Conservation (phyloP, 2,888 invertebrate genomes). For the Torymus texanus region DNA sequence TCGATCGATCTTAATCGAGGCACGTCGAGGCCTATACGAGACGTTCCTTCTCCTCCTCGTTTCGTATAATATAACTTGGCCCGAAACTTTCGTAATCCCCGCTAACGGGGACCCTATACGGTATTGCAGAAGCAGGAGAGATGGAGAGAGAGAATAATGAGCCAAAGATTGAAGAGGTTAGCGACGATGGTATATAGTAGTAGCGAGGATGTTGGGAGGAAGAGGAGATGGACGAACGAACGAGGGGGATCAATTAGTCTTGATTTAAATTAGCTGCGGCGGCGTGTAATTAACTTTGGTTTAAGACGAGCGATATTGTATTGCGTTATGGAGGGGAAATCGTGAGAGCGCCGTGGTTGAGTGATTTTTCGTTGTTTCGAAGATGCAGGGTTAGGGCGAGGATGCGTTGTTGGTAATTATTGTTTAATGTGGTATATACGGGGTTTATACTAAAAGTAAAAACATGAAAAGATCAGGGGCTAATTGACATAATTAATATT, state of each 20-base stretch:
- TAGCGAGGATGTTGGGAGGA: conserved; percentile 16
- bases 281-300: conserved; percentile 70
- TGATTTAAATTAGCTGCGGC: conserved; percentile 70
- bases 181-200: conserved; percentile 42
- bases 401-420: too few relatives aligned
- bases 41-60: neutral
- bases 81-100: conserved; percentile 65
- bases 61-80: conserved; percentile 60
- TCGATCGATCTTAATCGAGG: conserved; percentile 49
- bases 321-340: too few relatives aligned
- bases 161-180: conserved; percentile 56
- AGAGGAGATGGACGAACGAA: conserved; percentile 16
- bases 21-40: conserved; percentile 9
- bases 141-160: conserved; percentile 7
- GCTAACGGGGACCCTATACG: conserved; percentile 16
- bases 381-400: too few relatives aligned
- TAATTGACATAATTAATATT: too few relatives aligned
- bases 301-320: conserved; percentile 58
- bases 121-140: conserved; percentile 3
- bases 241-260: conserved; percentile 68
- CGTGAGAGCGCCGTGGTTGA: too few relatives aligned
- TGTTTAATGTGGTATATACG: too few relatives aligned
- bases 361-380: too few relatives aligned
- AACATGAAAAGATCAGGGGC: too few relatives aligned
- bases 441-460: too few relatives aligned